Evolutionary conservation across 2,888 invertebrate species (phyloP), one percentile per base, ranked within the genome.

Genomic region (Catocala sponsa): DNA sequence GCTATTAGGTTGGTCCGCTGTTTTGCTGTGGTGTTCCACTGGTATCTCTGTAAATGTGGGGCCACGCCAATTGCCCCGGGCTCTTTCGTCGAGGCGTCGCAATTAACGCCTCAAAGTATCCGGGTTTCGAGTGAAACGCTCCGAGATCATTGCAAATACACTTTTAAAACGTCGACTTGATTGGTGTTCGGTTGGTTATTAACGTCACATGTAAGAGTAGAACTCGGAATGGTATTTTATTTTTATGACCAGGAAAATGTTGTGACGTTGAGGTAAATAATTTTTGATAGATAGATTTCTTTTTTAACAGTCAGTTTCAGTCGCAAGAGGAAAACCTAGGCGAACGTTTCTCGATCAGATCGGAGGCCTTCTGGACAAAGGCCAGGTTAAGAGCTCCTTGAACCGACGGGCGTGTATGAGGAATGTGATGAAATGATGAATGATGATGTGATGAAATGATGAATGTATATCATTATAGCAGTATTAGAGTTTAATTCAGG

Each of bases 41-140:
- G 71, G 78, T 69, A 74, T 69, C 72, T 68, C 64, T 63, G 70
- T 78, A 71, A 70, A 68, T 76, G 69, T 78, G 68, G 65, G 65
- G 62, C 64, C 59, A 66, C 66, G 62, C 72, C 68, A 66, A 72
- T 66, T 70, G 73, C 74, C 65, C 56, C 58, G 68, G 54, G 72
- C 63, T 52, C 61, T 70, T 73, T 62, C 67, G 68, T 76, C 65
- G 74, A 75, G 74, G 78, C 75, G 76, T 76, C 76, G 79, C 81
- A 86, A 87, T 87, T 87, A 87, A 82, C 81, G 80, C 79, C 74
- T 76, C 73, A 68, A 74, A 82, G 79, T 79, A 76, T 81, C 70
- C 11, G 44, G 49, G 54, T 43, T 55, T 43, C 35, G 44, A 55
- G 50, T 42, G 10, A 52, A 43, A 55, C 33, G 43, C 11, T 46